Evolutionary conservation across 2,888 invertebrate species (phyloP).

Genomic region (Lasioglossum malachurum): DNA sequence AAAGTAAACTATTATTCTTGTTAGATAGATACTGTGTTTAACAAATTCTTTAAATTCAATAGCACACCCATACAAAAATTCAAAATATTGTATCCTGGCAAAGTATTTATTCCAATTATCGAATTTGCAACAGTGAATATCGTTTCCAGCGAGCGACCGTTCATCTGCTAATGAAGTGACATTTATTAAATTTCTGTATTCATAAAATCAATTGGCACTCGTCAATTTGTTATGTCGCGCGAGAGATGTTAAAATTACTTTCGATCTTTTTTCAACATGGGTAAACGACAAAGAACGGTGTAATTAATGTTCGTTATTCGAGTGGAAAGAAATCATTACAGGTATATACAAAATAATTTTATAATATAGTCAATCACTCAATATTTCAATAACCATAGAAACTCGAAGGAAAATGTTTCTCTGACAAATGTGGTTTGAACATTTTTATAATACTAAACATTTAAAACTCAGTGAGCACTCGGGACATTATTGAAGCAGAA

Average conservation of each 20-base stretch:
- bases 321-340: neutral
- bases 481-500: neutral
- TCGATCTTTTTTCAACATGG: neutral
- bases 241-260: neutral
- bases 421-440: neutral
- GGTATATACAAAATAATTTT: neutral
- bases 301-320: neutral
- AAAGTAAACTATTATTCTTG: neutral
- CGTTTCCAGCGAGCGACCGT: neutral
- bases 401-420: neutral
- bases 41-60: neutral
- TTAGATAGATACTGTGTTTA: neutral
- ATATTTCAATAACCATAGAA: neutral
- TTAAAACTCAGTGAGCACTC: neutral
- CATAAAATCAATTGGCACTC: neutral
- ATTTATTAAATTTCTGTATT: neutral
- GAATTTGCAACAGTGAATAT: neutral
- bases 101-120: neutral
- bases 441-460: neutral
- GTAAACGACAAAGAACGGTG: neutral
- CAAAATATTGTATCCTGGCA: too few relatives aligned
- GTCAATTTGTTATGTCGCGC: neutral
- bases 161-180: neutral
- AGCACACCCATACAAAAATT: neutral
- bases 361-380: neutral